Conservation (phyloP, 2,888 invertebrate species). For the Dasysyrphus albostriatus region DNA sequence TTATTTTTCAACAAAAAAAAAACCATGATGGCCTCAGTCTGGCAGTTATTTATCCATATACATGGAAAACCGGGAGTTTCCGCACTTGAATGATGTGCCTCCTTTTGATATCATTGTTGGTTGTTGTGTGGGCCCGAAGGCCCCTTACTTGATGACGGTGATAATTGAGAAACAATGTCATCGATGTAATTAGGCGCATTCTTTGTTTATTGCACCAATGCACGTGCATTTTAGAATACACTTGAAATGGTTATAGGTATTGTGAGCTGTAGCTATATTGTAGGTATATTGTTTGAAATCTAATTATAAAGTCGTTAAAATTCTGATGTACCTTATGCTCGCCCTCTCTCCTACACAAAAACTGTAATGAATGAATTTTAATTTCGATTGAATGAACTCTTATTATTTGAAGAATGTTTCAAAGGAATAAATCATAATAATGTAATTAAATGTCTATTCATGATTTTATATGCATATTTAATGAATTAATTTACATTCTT, state of each 20-base stretch:
- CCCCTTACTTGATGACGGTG: constrained; percentile 50
- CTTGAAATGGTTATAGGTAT: constrained; percentile 17
- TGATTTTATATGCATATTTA: not conserved
- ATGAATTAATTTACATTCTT: constrained; percentile 9
- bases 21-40: constrained; percentile 4
- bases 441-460: constrained; percentile 36
- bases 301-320: constrained; percentile 67
- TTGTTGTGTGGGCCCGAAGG: constrained; percentile 55
- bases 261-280: not conserved
- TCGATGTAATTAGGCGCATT: constrained; percentile 61
- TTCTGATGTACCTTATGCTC: not conserved
- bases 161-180: constrained; percentile 71
- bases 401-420: not conserved
- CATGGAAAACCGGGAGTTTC: constrained; percentile 32
- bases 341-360: not conserved
- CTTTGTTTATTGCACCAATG: constrained; percentile 47
- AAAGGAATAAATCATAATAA: not conserved
- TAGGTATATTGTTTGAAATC: constrained; percentile 23
- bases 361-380: constrained; percentile 41
- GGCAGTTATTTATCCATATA: constrained; percentile 12
- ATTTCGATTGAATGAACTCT: constrained; percentile 38
- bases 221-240: constrained; percentile 40
- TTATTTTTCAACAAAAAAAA: constrained; percentile 37
- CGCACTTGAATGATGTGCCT: constrained; percentile 42
- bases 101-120: constrained; percentile 4